Base-by-base conservation (phyloP, 2,888 invertebrate species). In the Agrotis ipsilon region DNA sequence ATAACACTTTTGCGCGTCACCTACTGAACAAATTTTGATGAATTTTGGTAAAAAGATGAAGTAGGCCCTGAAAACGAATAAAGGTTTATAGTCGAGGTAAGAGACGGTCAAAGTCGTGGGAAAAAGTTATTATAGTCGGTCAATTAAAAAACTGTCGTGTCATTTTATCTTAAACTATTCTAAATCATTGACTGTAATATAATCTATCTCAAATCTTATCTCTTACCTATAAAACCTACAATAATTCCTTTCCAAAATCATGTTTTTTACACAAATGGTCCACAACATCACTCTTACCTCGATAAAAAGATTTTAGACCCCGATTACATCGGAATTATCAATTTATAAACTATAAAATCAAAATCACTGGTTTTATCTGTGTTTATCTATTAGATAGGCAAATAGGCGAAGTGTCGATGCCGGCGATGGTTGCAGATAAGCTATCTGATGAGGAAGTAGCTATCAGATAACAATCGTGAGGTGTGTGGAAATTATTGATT, bases 391-490 rank as follows among this genome's bases (percentile, higher is more conserved):
- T 67, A 81, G 88, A 88, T 88, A 88, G 86, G 85, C 81, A 82
- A 87, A 83, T 81, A 76, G 71, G 68, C 68, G 72, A 78, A 86
- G 87, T 87, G 87, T 85, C 78, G 85, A 84, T 81, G 75, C 75
- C 74, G 62, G 72, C 76, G 80, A 82, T 86, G 78, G 84, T 83
- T 78, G 66, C 71, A 80, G 88, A 86, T 87, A 86, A 74, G 59
- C 39, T 86, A 88, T 88, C 88, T 82, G 82, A 87, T 81, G 82
- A 86, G 87, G 87, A 87, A 87, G 82, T 84, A 75, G 80, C 72
- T 39, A 78, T 83, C 77, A 61, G 83, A 81, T 80, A 83, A 61
- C 68, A 61, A 82, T 77, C 74, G 72, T 61, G 46, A 18, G 72
- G 67, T 76, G 70, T 71, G 75, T 66, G 59, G 71, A 75, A 72